Evolutionary conservation across 2,113 vertebrate genomes (phyloP), one percentile per base, ranked within the genome.

Genomic region (Hemiprocne comata): DNA sequence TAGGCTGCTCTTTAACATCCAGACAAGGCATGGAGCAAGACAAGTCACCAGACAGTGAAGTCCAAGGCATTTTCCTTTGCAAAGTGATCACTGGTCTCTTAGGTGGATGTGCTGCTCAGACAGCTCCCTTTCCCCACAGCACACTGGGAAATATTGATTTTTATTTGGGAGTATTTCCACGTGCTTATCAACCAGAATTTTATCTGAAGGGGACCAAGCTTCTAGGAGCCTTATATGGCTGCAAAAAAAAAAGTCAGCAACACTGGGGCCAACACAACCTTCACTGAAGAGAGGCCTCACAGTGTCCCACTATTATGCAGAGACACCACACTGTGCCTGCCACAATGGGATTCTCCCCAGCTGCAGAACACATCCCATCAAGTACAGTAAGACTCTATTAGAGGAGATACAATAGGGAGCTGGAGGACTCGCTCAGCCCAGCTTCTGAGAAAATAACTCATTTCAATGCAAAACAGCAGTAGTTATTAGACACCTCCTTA

Each of bases 401-500:
- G 93, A 83, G 44, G 60, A 87, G 90, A 97, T 93, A 97, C 97
- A 97, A 97, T 97, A 96, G 96, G 92, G 91, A 97, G 84, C 84
- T 19, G 31, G 75, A 96, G 94, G 67, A 90, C 95, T 97, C 42
- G 46, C 92, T 95, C 88, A 95, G 92, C 87, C 87, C 92, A 85
- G 96, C 89, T 90, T 93, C 97, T 76, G 89, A 96, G 94, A 96
- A 97, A 97, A 97, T 97, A 97, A 95, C 96, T 97, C 98, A 99
- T 99, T 98, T 98, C 98, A 98, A 98, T 99, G 98, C 98, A 99
- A 99, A 99, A 98, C 98, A 98, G 97, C 92, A 94, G 92, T 87
- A 97, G 97, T 97, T 98, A 98, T 98, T 98, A 98, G 98, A 96
- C 96, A 97, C 96, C 94, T 95, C 82, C 97, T 91, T 89, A 94